Percentiles rank a stretch among this genome's conserved stretches.
Evolutionary conservation across 2,113 vertebrate species (phyloP).

Genomic region (Ancistrus triradiatus): DNA sequence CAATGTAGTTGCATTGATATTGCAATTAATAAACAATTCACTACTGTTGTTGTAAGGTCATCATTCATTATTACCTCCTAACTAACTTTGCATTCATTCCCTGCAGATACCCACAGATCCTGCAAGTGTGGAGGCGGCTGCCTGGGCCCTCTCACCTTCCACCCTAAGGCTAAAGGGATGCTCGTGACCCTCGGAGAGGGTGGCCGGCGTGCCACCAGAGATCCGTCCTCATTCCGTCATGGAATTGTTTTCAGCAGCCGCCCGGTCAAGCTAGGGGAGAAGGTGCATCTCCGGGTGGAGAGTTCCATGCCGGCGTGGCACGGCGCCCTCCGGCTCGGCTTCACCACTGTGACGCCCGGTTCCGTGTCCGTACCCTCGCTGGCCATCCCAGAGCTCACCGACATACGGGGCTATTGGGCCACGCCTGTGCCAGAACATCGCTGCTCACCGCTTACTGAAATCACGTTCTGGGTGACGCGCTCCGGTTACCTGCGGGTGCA

Average conservation of each 20-base stretch:
- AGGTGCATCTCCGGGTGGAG: slow-evolving; percentile 63
- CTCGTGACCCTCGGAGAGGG: slow-evolving; percentile 58
- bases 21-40: no score
- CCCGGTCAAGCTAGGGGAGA: slow-evolving; percentile 58
- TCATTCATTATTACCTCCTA: no score
- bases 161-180: slow-evolving; percentile 59
- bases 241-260: slow-evolving; percentile 79
- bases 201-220: slow-evolving; percentile 49
- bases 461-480: slow-evolving; percentile 72
- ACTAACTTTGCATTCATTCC: background rate
- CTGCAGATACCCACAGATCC: background rate
- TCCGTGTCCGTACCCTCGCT: slow-evolving; percentile 54
- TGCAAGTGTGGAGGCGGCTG: slow-evolving; percentile 33
- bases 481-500: slow-evolving; percentile 52
- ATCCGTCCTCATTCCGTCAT: slow-evolving; percentile 55
- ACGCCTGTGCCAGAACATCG: slow-evolving; percentile 39
- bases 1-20: no score
- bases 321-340: slow-evolving; percentile 76
- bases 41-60: no score
- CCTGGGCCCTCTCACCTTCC: slow-evolving; percentile 65
- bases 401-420: slow-evolving; percentile 63
- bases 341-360: slow-evolving; percentile 68
- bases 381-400: slow-evolving; percentile 71
- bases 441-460: slow-evolving; percentile 43
- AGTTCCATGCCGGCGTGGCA: slow-evolving; percentile 46